A percentile compares a stretch with the other conserved stretches of the same genome.
Conservation (phyloP, 2,797 vertebrate genomes). For the Dicrostonyx torquatus region DNA sequence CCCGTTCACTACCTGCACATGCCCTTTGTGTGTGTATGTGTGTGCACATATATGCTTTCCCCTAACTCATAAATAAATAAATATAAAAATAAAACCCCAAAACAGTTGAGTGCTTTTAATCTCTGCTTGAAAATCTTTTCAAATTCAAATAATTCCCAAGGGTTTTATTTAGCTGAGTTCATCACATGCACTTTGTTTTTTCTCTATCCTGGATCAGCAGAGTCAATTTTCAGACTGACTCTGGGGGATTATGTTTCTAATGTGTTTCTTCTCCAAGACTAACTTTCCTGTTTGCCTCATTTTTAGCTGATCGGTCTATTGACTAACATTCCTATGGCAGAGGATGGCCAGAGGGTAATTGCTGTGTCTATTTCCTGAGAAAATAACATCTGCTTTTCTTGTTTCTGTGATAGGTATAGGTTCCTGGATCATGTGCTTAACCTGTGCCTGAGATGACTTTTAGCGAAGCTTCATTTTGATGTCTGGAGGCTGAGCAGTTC, state of each 20-base stretch:
- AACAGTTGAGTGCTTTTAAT: slow-evolving; percentile 81
- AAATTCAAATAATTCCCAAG: slow-evolving; percentile 80
- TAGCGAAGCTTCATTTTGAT: slow-evolving; percentile 65
- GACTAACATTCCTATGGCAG: slow-evolving; percentile 26
- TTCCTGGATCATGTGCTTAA: slow-evolving; percentile 74
- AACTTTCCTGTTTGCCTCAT: slow-evolving; percentile 77
- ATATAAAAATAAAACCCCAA: background rate
- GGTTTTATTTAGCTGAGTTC: slow-evolving; percentile 76
- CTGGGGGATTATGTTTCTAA: slow-evolving; percentile 79
- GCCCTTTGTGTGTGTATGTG: no score
- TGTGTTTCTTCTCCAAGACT: slow-evolving; percentile 76
- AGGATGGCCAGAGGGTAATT: slow-evolving; percentile 24
- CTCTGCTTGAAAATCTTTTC: slow-evolving; percentile 73
- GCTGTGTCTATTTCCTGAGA: slow-evolving; percentile 69
- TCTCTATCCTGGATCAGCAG: slow-evolving; percentile 70
- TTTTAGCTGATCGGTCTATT: slow-evolving; percentile 59
- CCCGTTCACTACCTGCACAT: background rate
- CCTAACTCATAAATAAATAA: background rate
- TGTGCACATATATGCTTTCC: background rate
- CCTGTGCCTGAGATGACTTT: slow-evolving; percentile 19
- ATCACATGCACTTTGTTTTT: slow-evolving; percentile 70
- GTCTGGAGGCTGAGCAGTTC: slow-evolving; percentile 74
- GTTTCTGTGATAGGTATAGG: slow-evolving; percentile 31
- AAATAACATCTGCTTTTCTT: slow-evolving; percentile 70
- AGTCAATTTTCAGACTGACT: slow-evolving; percentile 84